Base-by-base conservation (phyloP, 2,888 invertebrate genomes). In the Xylota segnis region DNA sequence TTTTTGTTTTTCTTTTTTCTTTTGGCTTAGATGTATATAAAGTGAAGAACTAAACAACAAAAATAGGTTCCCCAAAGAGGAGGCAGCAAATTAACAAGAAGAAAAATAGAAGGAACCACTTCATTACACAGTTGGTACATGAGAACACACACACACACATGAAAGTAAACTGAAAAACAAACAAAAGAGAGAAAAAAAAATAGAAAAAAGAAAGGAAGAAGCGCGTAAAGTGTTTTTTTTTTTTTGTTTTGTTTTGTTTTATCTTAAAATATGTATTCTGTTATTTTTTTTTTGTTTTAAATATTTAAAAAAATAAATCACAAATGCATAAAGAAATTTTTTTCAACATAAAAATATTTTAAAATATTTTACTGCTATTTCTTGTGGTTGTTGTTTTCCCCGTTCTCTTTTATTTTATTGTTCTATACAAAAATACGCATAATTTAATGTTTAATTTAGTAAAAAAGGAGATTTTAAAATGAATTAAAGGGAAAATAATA, bases 231-330 rank as follows among this genome's bases (percentile, higher is more conserved):
- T 40, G 7, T 71, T n/a, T 61, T 7, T 27, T n/a, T n/a, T 37
- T 10, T 76, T 71, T 66, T 63, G 56, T 84, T 70, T 84, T 84
- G n/a, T n/a, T 27, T n/a, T 37, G 7, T 76, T 71, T 66, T 63
- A 63, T 84, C 75, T 84, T 84, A 75, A 65, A 66, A 65, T 84
- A 75, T 81, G 71, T 84, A 79, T 79, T 81, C 79, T 83, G 74
- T 79, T 79, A 75, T 65, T 84, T 50, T 61, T 50, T 61, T 75
- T 58, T 50, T 63, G 43, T 66, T 84, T 75, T 68, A 81, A 81
- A 75, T 72, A 54, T 66, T 75, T 54, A 75, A 84, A 75, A 71
- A 84, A 81, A 75, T 65, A 84, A 84, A 84, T 81, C 81, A 84
- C 79, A 84, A 84, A 84, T 84, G 84, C 84, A 81, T 71, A 84